phyloP scores from a whole-genome alignment of 1,140 invertebrate genomes.

The Platorchestia sp. region DNA sequence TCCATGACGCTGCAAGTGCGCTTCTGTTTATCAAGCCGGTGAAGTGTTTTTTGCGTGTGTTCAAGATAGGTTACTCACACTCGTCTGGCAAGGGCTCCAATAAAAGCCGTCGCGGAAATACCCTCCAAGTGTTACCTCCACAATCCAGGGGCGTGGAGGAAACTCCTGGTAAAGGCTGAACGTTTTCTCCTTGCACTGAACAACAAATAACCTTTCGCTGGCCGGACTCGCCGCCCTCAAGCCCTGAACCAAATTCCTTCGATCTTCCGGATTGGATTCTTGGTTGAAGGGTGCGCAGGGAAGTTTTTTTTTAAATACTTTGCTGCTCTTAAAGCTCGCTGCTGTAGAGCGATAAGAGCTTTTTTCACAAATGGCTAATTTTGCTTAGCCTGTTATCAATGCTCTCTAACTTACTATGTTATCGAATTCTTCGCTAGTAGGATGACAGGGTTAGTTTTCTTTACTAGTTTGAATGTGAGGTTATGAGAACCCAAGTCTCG shows the following conservation, averaged over 20 bases:
- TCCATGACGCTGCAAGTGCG: neutral
- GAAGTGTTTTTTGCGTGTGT: neutral
- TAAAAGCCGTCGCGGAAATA: neutral
- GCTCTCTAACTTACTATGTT: neutral
- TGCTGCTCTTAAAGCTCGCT: neutral
- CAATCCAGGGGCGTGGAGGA: neutral
- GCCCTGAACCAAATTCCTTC: neutral
- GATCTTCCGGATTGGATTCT: neutral
- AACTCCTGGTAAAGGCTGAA: neutral
- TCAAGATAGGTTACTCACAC: neutral
- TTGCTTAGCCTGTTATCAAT: neutral
- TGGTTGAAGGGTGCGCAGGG: neutral
- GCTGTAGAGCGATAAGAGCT: neutral
- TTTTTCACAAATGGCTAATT: neutral
- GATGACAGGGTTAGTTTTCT: neutral
- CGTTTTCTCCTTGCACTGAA: neutral
- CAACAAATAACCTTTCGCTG: neutral
- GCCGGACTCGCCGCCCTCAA: neutral
- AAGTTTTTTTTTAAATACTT: neutral
- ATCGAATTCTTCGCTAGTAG: neutral
- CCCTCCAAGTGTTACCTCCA: neutral
- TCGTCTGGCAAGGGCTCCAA: neutral
- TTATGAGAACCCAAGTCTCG: neutral
- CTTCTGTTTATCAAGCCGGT: neutral
- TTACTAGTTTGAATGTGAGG: neutral